Percentiles rank a stretch among this genome's conserved stretches.
Conservation (phyloP, 2,888 invertebrate species). For the Sarcophaga variegata region DNA sequence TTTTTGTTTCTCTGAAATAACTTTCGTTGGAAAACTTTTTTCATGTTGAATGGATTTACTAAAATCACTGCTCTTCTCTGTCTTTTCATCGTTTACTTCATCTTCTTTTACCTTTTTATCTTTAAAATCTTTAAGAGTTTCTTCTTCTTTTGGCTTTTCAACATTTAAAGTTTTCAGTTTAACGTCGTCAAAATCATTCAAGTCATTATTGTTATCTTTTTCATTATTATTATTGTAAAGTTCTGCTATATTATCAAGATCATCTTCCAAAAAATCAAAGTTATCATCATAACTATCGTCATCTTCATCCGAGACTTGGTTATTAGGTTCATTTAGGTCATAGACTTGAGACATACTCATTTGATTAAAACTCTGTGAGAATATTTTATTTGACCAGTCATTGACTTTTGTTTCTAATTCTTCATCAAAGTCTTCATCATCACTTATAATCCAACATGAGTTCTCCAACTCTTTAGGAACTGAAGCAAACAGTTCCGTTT, state of each 20-base stretch:
- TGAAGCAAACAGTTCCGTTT: conserved; percentile 30
- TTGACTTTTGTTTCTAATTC: conserved; percentile 74
- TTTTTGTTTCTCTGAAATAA: not conserved
- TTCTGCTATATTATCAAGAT: conserved; percentile 49
- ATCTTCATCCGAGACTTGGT: conserved; percentile 61
- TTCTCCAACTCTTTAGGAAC: conserved; percentile 61
- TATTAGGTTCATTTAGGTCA: conserved; percentile 69
- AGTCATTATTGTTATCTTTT: not conserved
- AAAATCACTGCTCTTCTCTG: not conserved
- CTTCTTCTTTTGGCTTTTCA: conserved; percentile 13
- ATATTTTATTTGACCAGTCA: conserved; percentile 76
- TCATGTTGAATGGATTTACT: not conserved
- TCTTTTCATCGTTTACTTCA: not conserved
- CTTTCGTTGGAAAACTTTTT: not conserved
- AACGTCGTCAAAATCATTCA: not conserved
- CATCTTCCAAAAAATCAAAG: conserved; percentile 53
- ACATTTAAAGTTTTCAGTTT: not conserved
- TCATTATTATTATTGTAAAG: conserved; percentile 44
- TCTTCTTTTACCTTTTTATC: not conserved
- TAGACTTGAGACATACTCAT: conserved; percentile 75
- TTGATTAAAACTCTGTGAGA: conserved; percentile 73
- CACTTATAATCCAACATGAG: conserved; percentile 70
- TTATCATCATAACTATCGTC: conserved; percentile 48
- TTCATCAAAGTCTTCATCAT: conserved; percentile 76
- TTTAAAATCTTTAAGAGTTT: not conserved